Conservation (phyloP, 2,113 vertebrate species). For the Tychaedon coryphoeus region DNA sequence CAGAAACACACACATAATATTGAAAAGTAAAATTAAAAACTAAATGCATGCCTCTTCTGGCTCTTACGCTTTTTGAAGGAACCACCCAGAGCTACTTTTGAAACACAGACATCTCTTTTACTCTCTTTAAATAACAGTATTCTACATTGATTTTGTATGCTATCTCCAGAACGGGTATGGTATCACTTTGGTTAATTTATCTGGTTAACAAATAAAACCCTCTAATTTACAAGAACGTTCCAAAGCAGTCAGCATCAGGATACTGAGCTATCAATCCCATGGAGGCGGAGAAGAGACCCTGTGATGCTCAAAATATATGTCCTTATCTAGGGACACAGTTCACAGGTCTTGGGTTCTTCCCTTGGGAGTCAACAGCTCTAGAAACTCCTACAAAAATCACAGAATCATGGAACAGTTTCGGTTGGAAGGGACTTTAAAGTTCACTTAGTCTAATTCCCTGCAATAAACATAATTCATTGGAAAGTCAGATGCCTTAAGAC, state of each 20-base stretch:
- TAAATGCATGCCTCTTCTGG: neutral
- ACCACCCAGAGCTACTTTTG: rapidly evolving
- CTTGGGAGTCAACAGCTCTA: neutral
- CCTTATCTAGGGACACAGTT: neutral
- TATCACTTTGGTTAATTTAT: neutral
- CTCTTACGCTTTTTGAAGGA: neutral
- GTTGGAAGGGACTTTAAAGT: neutral
- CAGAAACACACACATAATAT: neutral
- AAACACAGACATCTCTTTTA: neutral
- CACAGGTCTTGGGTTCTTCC: neutral
- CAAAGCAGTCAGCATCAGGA: neutral
- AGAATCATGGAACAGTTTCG: neutral
- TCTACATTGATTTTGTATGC: neutral
- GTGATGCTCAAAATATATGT: neutral
- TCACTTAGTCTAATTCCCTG: neutral
- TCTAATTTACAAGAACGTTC: neutral
- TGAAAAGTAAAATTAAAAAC: neutral
- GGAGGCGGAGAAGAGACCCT: neutral
- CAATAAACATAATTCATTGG: neutral
- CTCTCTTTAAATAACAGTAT: neutral
- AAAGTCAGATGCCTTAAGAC: neutral
- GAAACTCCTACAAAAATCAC: neutral
- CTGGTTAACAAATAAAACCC: neutral
- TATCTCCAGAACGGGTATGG: neutral
- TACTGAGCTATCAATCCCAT: neutral